These are phyloP conservation scores for Paguma larvata DNA, from an alignment of 2,797 vertebrate genomes.

Conservation along the genomic window DNA sequence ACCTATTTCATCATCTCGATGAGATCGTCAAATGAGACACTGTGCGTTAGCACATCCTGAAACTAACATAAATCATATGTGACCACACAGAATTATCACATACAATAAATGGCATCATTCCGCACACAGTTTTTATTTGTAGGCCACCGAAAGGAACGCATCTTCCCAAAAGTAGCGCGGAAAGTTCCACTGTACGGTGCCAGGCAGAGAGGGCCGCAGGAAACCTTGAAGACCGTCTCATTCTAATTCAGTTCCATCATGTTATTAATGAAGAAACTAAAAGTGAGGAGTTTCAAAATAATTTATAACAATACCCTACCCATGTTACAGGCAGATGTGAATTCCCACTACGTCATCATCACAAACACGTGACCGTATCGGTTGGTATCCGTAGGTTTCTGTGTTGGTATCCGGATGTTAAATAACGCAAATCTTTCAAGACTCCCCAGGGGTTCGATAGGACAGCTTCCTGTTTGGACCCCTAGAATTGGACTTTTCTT, in stretches of 20 bases:
- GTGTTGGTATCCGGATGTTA: not conserved
- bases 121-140: not conserved
- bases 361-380: not conserved
- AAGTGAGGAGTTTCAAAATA: slow-evolving; percentile 11
- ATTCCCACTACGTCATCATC: slow-evolving; percentile 30
- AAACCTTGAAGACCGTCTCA: not conserved
- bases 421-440: not conserved
- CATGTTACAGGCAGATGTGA: not conserved
- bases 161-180: not conserved
- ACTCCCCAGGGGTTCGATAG: not conserved
- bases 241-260: not conserved
- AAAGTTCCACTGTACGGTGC: not conserved
- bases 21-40: slow-evolving; percentile 23
- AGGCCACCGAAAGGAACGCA: not conserved
- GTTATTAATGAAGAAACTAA: slow-evolving; percentile 52
- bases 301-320: not conserved
- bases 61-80: slow-evolving; percentile 25
- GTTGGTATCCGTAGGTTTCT: not conserved
- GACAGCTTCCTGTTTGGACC: not conserved
- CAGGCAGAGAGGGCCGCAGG: not conserved
- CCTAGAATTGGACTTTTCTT: not conserved
- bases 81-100: not conserved
- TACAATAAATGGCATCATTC: not conserved
- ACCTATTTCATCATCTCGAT: not conserved
- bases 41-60: not conserved